Base-by-base conservation (phyloP, 2,888 invertebrate genomes). In the Epirrita christyi region DNA sequence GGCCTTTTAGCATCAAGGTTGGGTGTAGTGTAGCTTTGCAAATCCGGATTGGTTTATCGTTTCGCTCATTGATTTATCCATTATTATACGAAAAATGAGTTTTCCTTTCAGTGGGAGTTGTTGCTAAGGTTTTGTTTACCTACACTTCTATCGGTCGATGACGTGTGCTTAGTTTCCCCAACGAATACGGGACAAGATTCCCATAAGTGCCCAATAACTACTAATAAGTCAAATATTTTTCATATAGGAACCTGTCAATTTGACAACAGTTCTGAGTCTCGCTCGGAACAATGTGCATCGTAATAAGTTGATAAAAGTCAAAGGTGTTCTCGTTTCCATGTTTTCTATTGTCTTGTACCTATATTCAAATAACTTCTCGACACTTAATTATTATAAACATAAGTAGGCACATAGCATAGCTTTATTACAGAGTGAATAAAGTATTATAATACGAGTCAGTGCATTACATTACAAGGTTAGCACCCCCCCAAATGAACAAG, bases 51-150 rank as follows among this genome's bases (percentile, higher is more conserved):
- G 48, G 54, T 29, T 51, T 49, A 64, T 52, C 53, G 54, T 57
- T 64, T 61, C 59, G 54, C 45, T 64, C 56, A 64, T 59, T 61
- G 59, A 57, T 57, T 58, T 45, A 52, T 49, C 51, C 37, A 50
- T 52, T 59, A 49, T 42, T 32, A 37, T 50, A 54, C 44, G 36
- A 47, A 59, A 61, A 52, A 40, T 32, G 14, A 47, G 27, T 54
- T 46, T 41, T 54, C 48, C 41, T 59, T 59, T 59, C 61, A 64
- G 55, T 59, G 47, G 40, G 36, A 61, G 41, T 63, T 48, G 46
- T 57, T 61, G 55, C 59, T 55, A 11, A 32, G 28, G 41, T 63
- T 46, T 46, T 55, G 61, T 53, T 60, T 55, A n/a, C 34, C 29
- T 49, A 54, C 55, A 46, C 43, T 61, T 53, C 50, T 53, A 55